Base-by-base conservation (phyloP, 2,113 vertebrate genomes). In the Heterotilapia buettikoferi region DNA sequence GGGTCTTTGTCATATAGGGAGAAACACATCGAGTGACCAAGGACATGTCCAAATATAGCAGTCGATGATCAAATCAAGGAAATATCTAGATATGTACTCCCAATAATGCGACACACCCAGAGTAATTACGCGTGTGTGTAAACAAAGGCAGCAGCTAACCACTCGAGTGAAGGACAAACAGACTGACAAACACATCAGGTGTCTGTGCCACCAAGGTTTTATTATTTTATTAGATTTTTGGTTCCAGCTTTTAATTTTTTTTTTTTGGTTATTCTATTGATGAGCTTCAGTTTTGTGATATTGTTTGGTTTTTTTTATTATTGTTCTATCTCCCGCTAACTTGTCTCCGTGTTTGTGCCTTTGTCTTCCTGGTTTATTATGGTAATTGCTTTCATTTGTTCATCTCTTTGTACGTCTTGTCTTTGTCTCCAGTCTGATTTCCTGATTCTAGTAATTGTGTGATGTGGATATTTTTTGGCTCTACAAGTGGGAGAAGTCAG, bases 1-100 rank as follows among this genome's bases (percentile, higher is more conserved):
- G 84, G 63, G 63, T 8, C 47, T 90, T 29, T 86, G 80, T 86
- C 36, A 53, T 73, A 47, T 24, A 59, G 14, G 18, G 40, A 59
- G 54, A 59, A 57, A 79, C 45, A 33, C 19, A 61, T 45, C 6
- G 10, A 21, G 33, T 7, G 5, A 45, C 54, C 21, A 43, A 52
- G 53, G 24, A 86, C 86, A 83, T 66, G 21, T 87, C 54, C 45
- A 59, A 78, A 80, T 36, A 78, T 26, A 16, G 79, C 26, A 13
- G 31, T 18, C 31, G 53, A 81, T 68, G 79, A 81, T 40, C 16
- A 13, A 19, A 38, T 54, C 24, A 83, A 47, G 56, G 57, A 80
- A 53, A 52, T 18, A 82, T 78, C 45, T 78, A 31, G 73, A 52
- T 78, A 78, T 52, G 16, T 13, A n/a, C 73, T 78, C 45, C 45